Evolutionary conservation across 1,140 invertebrate species (phyloP).

Genomic region (fruit fly (Drosophila melanogaster)): Release_6_plus_ISO1_MT NT_033777.3:11942001-11942500

Average conservation of each 20-base stretch:
- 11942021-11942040: background rate
- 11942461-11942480: constrained; percentile 64
- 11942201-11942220: background rate
- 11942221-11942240: constrained; percentile 44
- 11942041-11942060: background rate
- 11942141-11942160: constrained; percentile 56
- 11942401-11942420: constrained; percentile 49
- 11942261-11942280: constrained; percentile 72
- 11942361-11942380: background rate
- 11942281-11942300: constrained; percentile 48
- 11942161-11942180: constrained; percentile 34
- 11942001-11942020: background rate
- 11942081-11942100: constrained; percentile 83
- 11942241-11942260: constrained; percentile 67
- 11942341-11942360: background rate
- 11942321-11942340: constrained; percentile 2
- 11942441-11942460: constrained; percentile 30
- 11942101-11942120: constrained; percentile 82
- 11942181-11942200: constrained; percentile 3
- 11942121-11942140: constrained; percentile 70
- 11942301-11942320: constrained; percentile 14
- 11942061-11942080: constrained; percentile 68
- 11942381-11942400: constrained; percentile 5
- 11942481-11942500: constrained; percentile 65
- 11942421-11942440: constrained; percentile 67